Base-by-base conservation (phyloP, 1,140 invertebrate genomes). In the Hypsibius dujardini region DNA sequence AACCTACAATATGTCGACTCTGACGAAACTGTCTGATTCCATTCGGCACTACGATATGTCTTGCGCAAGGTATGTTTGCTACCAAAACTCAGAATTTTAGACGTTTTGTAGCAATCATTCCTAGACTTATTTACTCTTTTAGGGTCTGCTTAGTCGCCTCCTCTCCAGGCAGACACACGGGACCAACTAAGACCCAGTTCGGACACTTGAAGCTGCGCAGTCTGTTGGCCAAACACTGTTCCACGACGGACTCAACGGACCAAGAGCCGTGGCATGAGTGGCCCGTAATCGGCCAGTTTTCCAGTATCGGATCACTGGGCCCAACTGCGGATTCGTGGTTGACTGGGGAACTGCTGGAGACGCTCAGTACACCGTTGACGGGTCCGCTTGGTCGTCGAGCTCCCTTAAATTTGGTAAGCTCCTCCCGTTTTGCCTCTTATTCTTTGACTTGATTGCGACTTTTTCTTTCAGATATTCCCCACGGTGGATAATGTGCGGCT, bases 241-340 rank as follows among this genome's bases (percentile, higher is more conserved):
- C 77, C n/a, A 7, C 62, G 42, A 42, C 42, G 45, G 7, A 12
- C n/a, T 56, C 50, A 69, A 72, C 74, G 28, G 70, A 71, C 14
- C 70, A 73, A 15, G 47, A 70, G 12, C 74, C 79, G 2, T 74
- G 74, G 60, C 12, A 84, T 0, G 75, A 81, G n/a, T 89, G 87
- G 86, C 82, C 83, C 40, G 78, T 89, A 2, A 78, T 94, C 46
- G 87, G 87, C 15, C 92, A 95, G 79, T 89, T 90, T 74, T 94
- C 90, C 14, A 94, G 90, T 74, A 89, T 96, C 72, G 92, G 94
- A 2, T 87, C 86, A 47, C 83, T 92, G 50, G 91, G 91, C 3
- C 78, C 84, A 1, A 84, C 79, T 72, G 82, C 84, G 47, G 82
- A 85, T n/a, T 79, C 82, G 14, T 92, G 89, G 89, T 75, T 91